phyloP scores from a whole-genome alignment of 1,140 invertebrate genomes.

The Drosophila chauvacae region DNA sequence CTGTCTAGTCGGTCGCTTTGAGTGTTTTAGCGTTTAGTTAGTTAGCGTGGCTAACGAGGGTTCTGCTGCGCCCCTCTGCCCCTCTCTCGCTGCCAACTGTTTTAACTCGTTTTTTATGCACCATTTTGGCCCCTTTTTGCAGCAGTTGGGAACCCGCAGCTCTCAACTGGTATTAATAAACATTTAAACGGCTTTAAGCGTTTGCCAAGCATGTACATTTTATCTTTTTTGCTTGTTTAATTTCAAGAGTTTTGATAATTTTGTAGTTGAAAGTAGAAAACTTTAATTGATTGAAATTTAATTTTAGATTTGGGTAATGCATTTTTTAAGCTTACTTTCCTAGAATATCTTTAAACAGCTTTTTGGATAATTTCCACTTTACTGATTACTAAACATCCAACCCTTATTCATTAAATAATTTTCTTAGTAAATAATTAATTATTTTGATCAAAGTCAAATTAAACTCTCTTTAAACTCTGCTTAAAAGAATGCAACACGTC shows the following conservation, averaged over 20 bases:
- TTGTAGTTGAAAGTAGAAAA: not conserved
- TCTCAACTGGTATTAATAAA: conserved; percentile 3
- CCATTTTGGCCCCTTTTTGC: not conserved
- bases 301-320: too few species aligned
- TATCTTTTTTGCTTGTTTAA: not conserved
- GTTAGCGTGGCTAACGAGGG: conserved; percentile 18
- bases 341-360: not conserved
- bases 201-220: conserved; percentile 7
- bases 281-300: not conserved
- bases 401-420: not conserved
- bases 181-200: conserved; percentile 18
- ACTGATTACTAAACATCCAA: not conserved
- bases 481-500: not conserved
- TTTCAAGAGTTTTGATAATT: too few species aligned
- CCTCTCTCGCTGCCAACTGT: conserved; percentile 2
- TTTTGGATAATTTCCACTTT: not conserved
- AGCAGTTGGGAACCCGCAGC: not conserved
- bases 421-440: not conserved
- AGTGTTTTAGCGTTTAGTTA: conserved; percentile 34
- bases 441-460: not conserved
- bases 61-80: not conserved
- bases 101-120: conserved; percentile 11
- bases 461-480: not conserved
- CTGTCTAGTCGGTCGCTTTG: conserved; percentile 38
- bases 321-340: too few species aligned